Percentiles rank a stretch among this genome's conserved stretches.
These are phyloP conservation scores for Forbesichthys papilliferus DNA, from an alignment of 2,113 vertebrate genomes.

Conservation along the genomic window DNA sequence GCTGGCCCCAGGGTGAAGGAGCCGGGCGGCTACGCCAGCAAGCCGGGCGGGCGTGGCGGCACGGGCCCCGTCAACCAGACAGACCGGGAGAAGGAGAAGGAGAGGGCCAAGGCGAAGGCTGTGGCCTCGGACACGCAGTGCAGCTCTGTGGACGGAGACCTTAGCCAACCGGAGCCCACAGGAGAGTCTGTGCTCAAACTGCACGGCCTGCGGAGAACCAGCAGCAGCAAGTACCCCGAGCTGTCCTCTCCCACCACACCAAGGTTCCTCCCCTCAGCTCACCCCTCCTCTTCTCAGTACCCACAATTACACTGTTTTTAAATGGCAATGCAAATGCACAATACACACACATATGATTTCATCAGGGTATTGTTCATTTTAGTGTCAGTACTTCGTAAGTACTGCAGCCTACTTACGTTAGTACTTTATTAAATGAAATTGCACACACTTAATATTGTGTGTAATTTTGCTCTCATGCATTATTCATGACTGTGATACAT, in stretches of 20 bases:
- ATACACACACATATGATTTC: no score
- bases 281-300: no score
- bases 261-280: slow-evolving; percentile 74
- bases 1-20: slow-evolving; percentile 82
- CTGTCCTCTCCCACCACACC: slow-evolving; percentile 88
- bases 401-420: no score
- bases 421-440: no score
- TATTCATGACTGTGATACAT: no score
- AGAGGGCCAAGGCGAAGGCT: slow-evolving; percentile 94
- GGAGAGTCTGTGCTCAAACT: slow-evolving; percentile 82
- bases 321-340: no score
- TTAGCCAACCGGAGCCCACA: slow-evolving; percentile 66
- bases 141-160: slow-evolving; percentile 64
- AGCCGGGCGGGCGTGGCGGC: slow-evolving; percentile 62
- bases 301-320: no score
- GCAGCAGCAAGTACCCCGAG: slow-evolving; percentile 83
- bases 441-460: no score
- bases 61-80: slow-evolving; percentile 92
- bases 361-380: no score
- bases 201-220: slow-evolving; percentile 79
- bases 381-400: no score
- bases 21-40: slow-evolving; percentile 57
- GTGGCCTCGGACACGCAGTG: slow-evolving; percentile 86
- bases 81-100: slow-evolving; percentile 90
- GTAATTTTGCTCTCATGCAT: no score